Evolutionary conservation across 2,797 vertebrate species (phyloP).

Genomic region (Apogon talboti): DNA sequence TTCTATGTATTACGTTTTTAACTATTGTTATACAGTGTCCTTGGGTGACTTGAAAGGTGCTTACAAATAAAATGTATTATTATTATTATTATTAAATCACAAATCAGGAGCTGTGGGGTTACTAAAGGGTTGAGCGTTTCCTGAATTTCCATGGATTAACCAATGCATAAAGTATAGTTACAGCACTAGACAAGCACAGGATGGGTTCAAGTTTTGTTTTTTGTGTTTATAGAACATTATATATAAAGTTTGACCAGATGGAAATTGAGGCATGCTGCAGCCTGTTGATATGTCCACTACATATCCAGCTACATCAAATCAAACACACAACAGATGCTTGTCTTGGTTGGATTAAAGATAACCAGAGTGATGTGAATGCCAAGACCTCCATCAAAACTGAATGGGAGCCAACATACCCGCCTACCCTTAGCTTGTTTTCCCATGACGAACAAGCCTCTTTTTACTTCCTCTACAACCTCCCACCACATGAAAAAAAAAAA

Average conservation of each 20-base stretch:
- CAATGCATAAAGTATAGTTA: background rate
- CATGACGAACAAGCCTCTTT: background rate
- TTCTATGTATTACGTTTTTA: too few species aligned
- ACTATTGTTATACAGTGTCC: too few species aligned
- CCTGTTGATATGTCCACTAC: background rate
- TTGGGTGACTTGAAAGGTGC: too few species aligned
- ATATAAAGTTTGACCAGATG: background rate
- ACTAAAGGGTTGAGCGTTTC: fast-evolving
- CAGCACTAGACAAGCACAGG: fast-evolving
- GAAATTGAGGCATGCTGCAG: background rate
- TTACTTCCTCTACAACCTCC: background rate
- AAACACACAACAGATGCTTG: background rate
- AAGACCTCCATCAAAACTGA: too few species aligned
- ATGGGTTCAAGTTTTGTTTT: too few species aligned
- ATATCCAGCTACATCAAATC: background rate
- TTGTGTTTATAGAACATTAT: background rate
- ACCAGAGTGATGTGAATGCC: background rate
- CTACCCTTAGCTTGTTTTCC: too few species aligned
- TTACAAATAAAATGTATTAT: too few species aligned
- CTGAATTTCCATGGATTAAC: background rate
- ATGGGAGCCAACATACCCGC: too few species aligned
- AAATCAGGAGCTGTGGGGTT: background rate
- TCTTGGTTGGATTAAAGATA: fast-evolving
- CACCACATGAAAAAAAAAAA: background rate
- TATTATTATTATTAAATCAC: too few species aligned